Evolutionary conservation across 2,113 vertebrate genomes (phyloP).

Genomic region (Dicerorhinus sumatrensis): DNA sequence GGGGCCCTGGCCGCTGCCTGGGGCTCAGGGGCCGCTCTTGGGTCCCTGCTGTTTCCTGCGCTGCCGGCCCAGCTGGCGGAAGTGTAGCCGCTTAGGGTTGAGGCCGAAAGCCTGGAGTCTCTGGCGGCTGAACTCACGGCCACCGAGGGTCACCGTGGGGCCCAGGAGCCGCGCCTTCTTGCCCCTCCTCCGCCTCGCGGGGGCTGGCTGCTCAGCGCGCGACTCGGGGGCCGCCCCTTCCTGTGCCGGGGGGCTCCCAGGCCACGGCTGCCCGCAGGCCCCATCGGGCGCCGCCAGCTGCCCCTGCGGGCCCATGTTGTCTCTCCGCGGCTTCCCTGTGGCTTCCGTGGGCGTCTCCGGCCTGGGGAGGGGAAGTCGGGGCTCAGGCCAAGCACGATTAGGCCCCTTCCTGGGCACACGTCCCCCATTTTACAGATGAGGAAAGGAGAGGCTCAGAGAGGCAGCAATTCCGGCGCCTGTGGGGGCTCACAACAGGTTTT

Average conservation of each 20-base stretch:
- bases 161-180: conserved; percentile 76
- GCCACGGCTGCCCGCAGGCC: background rate
- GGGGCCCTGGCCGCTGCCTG: rapidly evolving
- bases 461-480: no score
- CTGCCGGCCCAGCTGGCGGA: conserved; percentile 89
- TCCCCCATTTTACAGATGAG: background rate
- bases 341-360: conserved; percentile 56
- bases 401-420: background rate
- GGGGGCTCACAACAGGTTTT: background rate
- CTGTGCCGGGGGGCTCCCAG: background rate
- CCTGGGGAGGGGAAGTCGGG: conserved; percentile 9
- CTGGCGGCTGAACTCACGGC: conserved; percentile 90
- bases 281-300: conserved; percentile 23
- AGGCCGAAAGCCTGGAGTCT: conserved; percentile 93
- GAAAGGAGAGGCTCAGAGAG: background rate
- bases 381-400: background rate
- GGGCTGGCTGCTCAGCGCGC: background rate
- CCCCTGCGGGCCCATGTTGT: conserved; percentile 58
- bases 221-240: background rate
- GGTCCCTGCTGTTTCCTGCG: conserved; percentile 42
- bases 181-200: background rate
- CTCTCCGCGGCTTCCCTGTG: conserved; percentile 64
- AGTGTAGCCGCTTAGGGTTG: conserved; percentile 92
- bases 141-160: conserved; percentile 87
- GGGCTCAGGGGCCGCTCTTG: background rate